phyloP scores from a whole-genome alignment of 2,113 vertebrate species.

The Sylvietta virens region DNA sequence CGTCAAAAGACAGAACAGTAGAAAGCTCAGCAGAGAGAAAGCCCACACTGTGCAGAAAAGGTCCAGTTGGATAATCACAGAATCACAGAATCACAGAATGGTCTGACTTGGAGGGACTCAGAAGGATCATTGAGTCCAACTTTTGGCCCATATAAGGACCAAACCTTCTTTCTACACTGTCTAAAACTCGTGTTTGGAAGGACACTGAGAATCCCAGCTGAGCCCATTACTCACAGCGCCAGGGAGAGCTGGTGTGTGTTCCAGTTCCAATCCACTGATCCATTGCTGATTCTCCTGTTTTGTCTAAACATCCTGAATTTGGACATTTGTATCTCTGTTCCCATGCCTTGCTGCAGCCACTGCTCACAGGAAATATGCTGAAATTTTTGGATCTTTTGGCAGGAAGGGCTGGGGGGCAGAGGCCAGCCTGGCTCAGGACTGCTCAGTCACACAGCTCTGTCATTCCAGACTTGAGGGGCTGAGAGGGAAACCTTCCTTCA shows the following conservation, averaged over 20 bases:
- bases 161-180: not conserved
- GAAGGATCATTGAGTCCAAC: not conserved
- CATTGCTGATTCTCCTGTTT: not conserved
- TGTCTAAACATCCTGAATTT: not conserved
- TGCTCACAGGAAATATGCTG: not conserved
- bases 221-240: not conserved
- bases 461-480: not conserved
- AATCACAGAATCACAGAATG: not conserved
- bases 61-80: not conserved
- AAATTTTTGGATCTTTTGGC: not conserved
- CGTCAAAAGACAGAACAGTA: not conserved
- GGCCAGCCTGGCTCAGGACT: not conserved
- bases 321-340: not conserved
- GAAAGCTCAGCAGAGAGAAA: not conserved
- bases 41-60: not conserved
- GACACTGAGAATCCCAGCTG: not conserved
- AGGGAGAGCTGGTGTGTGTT: not conserved
- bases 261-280: not conserved
- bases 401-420: not conserved
- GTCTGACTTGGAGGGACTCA: not conserved
- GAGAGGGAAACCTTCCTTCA: not conserved
- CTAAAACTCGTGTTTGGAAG: not conserved
- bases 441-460: not conserved
- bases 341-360: not conserved
- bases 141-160: not conserved